A percentile compares a stretch with the other conserved stretches of the same genome.
Conservation (phyloP, 1,140 invertebrate genomes). For the Drosophila sucinea region DNA sequence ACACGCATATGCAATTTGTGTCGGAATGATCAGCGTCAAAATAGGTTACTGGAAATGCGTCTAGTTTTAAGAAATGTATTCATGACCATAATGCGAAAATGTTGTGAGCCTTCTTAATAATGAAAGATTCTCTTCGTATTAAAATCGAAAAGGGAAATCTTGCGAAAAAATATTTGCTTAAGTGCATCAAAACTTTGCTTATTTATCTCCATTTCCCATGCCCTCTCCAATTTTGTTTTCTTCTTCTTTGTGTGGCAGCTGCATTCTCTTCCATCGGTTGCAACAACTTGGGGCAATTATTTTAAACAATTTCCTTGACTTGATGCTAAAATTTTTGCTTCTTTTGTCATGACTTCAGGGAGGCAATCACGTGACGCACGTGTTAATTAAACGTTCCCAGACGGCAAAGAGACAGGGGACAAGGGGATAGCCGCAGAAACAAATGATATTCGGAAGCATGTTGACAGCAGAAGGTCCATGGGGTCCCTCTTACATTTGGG, state of each 20-base stretch:
- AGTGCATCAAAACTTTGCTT: too few relatives aligned
- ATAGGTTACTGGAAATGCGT: slow-evolving; percentile 1
- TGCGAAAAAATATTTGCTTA: too few relatives aligned
- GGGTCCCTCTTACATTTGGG: not conserved
- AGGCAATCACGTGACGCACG: slow-evolving; percentile 9
- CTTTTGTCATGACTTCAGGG: not conserved
- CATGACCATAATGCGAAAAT: too few relatives aligned
- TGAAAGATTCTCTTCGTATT: too few relatives aligned
- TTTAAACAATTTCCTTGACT: slow-evolving; percentile 21
- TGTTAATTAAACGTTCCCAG: slow-evolving; percentile 13
- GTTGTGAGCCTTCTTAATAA: too few relatives aligned
- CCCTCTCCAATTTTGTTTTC: not conserved
- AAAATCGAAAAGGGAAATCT: too few relatives aligned
- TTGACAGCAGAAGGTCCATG: slow-evolving; percentile 13
- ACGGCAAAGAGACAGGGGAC: not conserved
- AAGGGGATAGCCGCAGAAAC: not conserved
- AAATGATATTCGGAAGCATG: slow-evolving; percentile 13
- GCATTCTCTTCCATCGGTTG: not conserved
- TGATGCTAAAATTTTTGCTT: slow-evolving; percentile 2
- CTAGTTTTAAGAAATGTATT: not conserved
- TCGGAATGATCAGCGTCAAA: not conserved
- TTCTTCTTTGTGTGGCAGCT: slow-evolving; percentile 10
- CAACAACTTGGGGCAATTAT: slow-evolving; percentile 16
- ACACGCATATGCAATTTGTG: not conserved
- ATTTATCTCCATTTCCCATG: not conserved